Evolutionary conservation across 2,797 vertebrate species (phyloP), one percentile per base, ranked within the genome.

Genomic region (Sebastes vulpes): DNA sequence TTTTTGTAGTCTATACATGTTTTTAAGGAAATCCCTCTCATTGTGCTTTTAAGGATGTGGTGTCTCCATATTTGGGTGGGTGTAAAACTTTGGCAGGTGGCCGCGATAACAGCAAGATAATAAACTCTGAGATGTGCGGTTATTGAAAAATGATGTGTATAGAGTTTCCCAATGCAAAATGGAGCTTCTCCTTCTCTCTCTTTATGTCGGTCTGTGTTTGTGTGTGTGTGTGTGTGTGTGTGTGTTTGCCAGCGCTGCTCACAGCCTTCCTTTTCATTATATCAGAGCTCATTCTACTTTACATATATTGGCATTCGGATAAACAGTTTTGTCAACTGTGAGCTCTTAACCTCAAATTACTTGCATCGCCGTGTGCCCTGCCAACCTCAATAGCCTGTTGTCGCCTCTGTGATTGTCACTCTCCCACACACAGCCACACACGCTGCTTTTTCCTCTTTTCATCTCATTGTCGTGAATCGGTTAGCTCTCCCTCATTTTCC

Each of bases 281-380:
- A 81, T 84, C 77, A 50, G 8, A 80, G 69, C 65, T 81, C 42
- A 35, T 78, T 82, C 59, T 72, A 7, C 70, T 89, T 78, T 85
- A 75, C 75, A 66, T 77, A 52, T 76, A 80, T 57, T 70, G 76
- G 74, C 81, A 65, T 83, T 82, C 21, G 32, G 79, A 87, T 82
- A 66, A 90, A 87, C 72, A 50, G 77, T 79, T 91, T 77, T 87
- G 82, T 87, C 75, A 83, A 79, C 60, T 82, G 58, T 76, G 72
- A 75, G 83, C 74, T 77, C 69, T 82, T 79, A 82, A 89, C 75
- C 77, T 89, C 73, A 81, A 82, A 87, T 85, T 76, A 89, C 67
- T 82, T 91, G 75, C 81, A 77, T 87, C 67, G 63, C 46, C 4
- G 6, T 84, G 52, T 32, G 72, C 70, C 70, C 67, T 80, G 83